A percentile compares a stretch with the other conserved stretches of the same genome.
These are phyloP conservation scores for Phenacoccus solenopsis DNA, from an alignment of 1,140 invertebrate genomes.

Conservation along the genomic window DNA sequence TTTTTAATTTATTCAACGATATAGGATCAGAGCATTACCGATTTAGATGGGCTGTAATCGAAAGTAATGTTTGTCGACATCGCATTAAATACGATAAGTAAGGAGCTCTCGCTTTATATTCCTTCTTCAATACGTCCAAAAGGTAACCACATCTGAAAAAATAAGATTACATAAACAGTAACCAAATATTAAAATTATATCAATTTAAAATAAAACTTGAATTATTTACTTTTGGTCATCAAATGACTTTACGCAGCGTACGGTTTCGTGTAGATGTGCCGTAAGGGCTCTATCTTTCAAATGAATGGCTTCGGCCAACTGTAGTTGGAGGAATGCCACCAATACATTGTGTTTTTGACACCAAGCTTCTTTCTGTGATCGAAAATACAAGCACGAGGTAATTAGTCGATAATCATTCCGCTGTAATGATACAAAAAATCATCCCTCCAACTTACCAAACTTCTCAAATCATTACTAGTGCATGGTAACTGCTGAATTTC, in stretches of 20 bases:
- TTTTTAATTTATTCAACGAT: not conserved
- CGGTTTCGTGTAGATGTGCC: slow-evolving; percentile 76
- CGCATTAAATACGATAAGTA: slow-evolving; percentile 77
- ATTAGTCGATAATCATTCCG: no score
- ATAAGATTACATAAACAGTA: no score
- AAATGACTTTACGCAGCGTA: slow-evolving; percentile 45
- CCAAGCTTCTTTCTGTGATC: slow-evolving; percentile 36
- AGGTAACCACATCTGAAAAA: slow-evolving; percentile 55
- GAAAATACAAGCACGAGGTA: slow-evolving; percentile 21
- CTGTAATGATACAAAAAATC: no score
- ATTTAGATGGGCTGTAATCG: slow-evolving; percentile 65
- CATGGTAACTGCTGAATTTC: slow-evolving; percentile 42
- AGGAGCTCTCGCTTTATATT: slow-evolving; percentile 61
- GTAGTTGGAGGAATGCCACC: slow-evolving; percentile 57
- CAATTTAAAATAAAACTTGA: slow-evolving; percentile 14
- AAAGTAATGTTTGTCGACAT: slow-evolving; percentile 66
- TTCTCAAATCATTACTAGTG: not conserved
- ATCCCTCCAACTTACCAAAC: not conserved
- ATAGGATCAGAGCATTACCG: slow-evolving; percentile 34
- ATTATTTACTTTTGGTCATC: slow-evolving; percentile 19
- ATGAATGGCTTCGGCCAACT: slow-evolving; percentile 78
- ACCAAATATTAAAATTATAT: slow-evolving; percentile 41
- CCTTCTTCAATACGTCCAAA: slow-evolving; percentile 61
- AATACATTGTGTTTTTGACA: slow-evolving; percentile 49
- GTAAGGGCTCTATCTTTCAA: slow-evolving; percentile 64